These are phyloP conservation scores for Lepidothrix coronata DNA, from an alignment of 2,113 vertebrate genomes.

Conservation along the genomic window DNA sequence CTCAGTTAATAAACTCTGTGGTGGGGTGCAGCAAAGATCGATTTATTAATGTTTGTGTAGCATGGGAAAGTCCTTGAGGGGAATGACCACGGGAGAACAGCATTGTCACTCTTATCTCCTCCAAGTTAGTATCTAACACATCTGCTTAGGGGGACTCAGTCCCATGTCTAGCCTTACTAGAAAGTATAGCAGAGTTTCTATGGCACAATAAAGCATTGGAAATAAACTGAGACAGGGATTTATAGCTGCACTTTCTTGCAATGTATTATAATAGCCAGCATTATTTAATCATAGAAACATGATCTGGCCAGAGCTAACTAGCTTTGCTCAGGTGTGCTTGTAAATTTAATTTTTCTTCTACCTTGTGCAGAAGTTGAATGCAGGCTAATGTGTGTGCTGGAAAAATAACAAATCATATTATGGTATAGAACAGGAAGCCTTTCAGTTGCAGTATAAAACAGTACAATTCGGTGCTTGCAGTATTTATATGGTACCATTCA, in stretches of 20 bases:
- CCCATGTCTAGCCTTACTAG: neutral
- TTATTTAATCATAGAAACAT: constrained; percentile 34
- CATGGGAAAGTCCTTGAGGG: constrained; percentile 4
- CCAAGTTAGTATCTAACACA: neutral
- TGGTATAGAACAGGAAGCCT: constrained; percentile 14
- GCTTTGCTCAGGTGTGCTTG: constrained; percentile 19
- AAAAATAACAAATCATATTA: constrained; percentile 21
- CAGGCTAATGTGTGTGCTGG: neutral
- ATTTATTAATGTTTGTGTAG: neutral
- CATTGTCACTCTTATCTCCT: constrained; percentile 24
- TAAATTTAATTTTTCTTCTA: constrained; percentile 35
- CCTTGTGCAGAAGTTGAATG: constrained; percentile 5
- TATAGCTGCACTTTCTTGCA: neutral
- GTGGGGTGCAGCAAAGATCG: neutral
- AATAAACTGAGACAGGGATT: neutral
- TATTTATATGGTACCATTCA: neutral
- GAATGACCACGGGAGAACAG: neutral
- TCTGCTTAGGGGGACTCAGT: neutral
- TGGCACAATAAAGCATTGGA: neutral
- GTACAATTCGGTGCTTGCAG: neutral
- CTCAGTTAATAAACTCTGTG: neutral
- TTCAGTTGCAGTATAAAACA: constrained; percentile 2
- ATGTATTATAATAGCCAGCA: neutral
- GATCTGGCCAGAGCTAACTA: neutral
- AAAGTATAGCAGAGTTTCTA: neutral